Evolutionary conservation across 2,888 invertebrate species (phyloP), one percentile per base, ranked within the genome.

Genomic region (Willowsia nigromaculata): DNA sequence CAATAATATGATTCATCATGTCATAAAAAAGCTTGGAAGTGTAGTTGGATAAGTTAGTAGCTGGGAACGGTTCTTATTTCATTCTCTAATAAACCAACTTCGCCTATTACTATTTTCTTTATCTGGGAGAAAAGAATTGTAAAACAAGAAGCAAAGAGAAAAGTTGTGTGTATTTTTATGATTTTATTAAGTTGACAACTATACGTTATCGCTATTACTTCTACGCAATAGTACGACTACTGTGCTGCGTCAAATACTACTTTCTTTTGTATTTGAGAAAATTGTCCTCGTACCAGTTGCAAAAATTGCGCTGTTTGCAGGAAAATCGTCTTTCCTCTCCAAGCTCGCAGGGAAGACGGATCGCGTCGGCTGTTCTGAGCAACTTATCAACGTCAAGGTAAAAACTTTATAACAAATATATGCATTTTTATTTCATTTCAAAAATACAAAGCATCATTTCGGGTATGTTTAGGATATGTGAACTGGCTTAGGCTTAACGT

Each of bases 281-380:
- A 50, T 65, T 74, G 86, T 80, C n/a, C 74, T 5, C 47, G 27
- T 40, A 56, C 74, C 53, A 87, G 74, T 88, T 76, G 88, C 83
- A 88, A 83, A 82, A 88, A 88, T 83, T 88, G 88, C 82, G 88
- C 82, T 88, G 82, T 76, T 88, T 37, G 37, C 82, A 83, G 82
- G 83, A 83, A 88, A 88, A 62, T 62, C 88, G 59, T 71, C 81
- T 56, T 83, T 88, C 25, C 71, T 88, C 83, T 88, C 88, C 88
- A 88, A 74, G 87, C 87, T 87, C 71, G 87, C 87, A 68, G 85
- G 85, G 68, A 89, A 85, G 89, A 85, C 89, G 85, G 89, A 85
- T 74, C 85, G 89, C 80, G 85, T 89, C 85, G 89, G 80, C 81
- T 85, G 85, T 74, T 80, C 89, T 56, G 89, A 89, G 89, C 78